Conservation (phyloP, 1,140 invertebrate genomes). For the Amyelois transitella region DNA sequence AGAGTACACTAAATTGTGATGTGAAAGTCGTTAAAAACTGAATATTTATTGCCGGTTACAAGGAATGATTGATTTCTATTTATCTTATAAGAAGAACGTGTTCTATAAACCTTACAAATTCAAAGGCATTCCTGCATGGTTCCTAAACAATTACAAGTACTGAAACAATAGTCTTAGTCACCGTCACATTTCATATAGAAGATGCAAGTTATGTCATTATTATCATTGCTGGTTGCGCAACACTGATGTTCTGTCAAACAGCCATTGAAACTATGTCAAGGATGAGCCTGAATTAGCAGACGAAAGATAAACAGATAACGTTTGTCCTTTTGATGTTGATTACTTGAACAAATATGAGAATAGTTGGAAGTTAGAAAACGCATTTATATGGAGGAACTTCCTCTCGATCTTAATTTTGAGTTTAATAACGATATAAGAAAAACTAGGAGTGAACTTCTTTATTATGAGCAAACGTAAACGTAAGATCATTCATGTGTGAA, state of each 20-base stretch:
- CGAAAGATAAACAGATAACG: constrained; percentile 34
- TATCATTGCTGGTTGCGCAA: constrained; percentile 39
- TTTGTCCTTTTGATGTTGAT: constrained; percentile 6
- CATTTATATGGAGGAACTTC: not conserved
- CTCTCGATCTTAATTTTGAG: not conserved
- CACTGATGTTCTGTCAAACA: constrained; percentile 16
- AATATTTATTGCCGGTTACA: too few relatives aligned
- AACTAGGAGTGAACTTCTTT: too few relatives aligned
- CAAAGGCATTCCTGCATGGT: not conserved
- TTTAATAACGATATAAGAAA: too few relatives aligned
- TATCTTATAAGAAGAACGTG: too few relatives aligned
- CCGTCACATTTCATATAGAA: not conserved
- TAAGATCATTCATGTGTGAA: too few relatives aligned
- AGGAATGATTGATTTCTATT: too few relatives aligned
- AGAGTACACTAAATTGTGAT: too few relatives aligned
- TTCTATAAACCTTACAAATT: too few relatives aligned
- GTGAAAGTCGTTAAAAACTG: too few relatives aligned
- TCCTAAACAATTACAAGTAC: constrained; percentile 3
- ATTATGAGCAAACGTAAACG: too few relatives aligned
- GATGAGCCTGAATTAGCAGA: constrained; percentile 34
- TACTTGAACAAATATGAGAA: constrained; percentile 3
- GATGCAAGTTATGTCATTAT: constrained; percentile 43
- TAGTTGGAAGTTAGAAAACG: not conserved
- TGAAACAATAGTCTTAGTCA: not conserved
- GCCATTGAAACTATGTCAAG: constrained; percentile 46